These are phyloP conservation scores for Brachyopa scutellaris DNA, from an alignment of 2,888 invertebrate species.

Conservation along the genomic window DNA sequence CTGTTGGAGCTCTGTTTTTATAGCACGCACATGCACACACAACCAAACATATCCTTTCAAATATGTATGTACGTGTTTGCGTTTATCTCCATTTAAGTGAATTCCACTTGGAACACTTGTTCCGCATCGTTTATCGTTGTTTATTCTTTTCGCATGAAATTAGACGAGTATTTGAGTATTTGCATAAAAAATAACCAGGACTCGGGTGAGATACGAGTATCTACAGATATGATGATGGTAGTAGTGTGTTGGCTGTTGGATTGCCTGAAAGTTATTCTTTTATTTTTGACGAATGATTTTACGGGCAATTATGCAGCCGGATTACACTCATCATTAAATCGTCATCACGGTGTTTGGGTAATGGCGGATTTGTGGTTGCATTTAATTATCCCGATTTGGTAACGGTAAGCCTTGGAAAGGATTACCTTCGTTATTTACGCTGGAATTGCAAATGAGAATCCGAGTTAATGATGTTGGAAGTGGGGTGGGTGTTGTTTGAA, in stretches of 20 bases:
- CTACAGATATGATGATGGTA: neutral
- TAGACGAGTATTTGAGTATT: constrained; percentile 52
- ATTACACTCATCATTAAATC: constrained; percentile 54
- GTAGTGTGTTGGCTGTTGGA: neutral
- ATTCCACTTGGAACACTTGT: constrained; percentile 58
- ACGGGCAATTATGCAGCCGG: constrained; percentile 34
- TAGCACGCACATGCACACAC: constrained; percentile 18
- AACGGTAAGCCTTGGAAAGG: constrained; percentile 3
- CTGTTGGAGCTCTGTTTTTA: too few relatives aligned
- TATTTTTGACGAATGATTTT: constrained; percentile 48
- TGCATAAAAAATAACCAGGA: constrained; percentile 56
- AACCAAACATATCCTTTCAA: constrained; percentile 1
- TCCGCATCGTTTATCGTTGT: constrained; percentile 59
- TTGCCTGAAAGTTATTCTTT: constrained; percentile 1
- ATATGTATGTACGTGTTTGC: constrained; percentile 35
- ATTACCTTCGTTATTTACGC: neutral
- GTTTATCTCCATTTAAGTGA: constrained; percentile 57
- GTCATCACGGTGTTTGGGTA: constrained; percentile 54
- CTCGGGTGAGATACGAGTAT: constrained; percentile 3
- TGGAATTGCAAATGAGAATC: neutral
- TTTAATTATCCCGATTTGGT: constrained; percentile 42
- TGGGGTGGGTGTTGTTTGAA: too few relatives aligned
- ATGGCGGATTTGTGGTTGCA: constrained; percentile 58
- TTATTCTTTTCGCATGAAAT: constrained; percentile 61
- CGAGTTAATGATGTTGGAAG: neutral